phyloP scores from a whole-genome alignment of 1,140 invertebrate species.

The Magallana ariakensis region DNA sequence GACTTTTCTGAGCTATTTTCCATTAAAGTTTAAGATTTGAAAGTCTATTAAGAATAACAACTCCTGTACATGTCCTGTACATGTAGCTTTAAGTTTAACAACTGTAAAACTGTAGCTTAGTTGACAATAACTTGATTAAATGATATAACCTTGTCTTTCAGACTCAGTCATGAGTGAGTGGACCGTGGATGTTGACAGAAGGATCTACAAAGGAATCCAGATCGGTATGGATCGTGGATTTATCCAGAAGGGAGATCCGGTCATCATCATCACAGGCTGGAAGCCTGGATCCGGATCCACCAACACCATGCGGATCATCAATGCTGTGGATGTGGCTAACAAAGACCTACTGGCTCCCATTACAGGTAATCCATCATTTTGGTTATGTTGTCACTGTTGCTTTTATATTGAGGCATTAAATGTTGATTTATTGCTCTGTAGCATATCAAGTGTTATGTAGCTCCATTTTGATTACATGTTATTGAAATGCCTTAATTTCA shows the following conservation, averaged over 20 bases:
- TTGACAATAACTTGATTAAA: no score
- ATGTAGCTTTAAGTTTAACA: no score
- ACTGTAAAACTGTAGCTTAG: no score
- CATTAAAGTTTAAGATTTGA: no score
- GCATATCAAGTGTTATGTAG: no score
- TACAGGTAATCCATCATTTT: conserved; percentile 39
- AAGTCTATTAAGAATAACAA: no score
- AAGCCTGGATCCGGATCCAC: conserved; percentile 95
- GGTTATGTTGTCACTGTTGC: neutral
- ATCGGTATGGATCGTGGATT: conserved; percentile 94
- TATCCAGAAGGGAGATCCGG: conserved; percentile 90
- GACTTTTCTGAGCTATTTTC: no score
- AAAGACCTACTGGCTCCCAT: conserved; percentile 67
- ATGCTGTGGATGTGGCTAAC: conserved; percentile 81
- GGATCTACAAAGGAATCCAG: conserved; percentile 92
- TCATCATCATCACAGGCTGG: conserved; percentile 98
- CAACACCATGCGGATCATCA: conserved; percentile 97
- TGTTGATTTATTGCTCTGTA: no score
- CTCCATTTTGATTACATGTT: no score
- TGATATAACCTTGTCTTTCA: conserved; percentile 48
- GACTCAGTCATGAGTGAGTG: conserved; percentile 92
- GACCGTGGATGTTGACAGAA: conserved; percentile 96
- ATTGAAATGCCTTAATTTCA: no score
- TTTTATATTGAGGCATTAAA: no score
- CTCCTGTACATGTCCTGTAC: no score